Conservation (phyloP, 2,888 invertebrate species). For the Perdita meconis region DNA sequence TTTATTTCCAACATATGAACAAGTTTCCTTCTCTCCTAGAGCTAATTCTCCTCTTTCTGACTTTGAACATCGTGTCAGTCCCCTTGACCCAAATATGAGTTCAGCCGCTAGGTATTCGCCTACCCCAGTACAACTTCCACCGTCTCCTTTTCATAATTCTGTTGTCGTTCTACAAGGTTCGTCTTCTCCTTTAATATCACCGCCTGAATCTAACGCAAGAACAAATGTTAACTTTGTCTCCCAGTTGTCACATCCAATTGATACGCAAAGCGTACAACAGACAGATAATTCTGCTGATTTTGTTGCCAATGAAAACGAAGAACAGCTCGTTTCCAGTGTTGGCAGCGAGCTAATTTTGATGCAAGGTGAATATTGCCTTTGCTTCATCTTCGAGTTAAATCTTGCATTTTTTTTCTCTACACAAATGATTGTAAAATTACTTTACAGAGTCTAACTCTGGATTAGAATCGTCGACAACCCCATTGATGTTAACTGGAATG, state of each 20-base stretch:
- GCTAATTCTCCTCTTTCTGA: constrained; percentile 81
- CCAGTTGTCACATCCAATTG: constrained; percentile 72
- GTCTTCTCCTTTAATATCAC: constrained; percentile 80
- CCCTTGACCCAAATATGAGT: constrained; percentile 85
- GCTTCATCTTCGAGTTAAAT: not conserved
- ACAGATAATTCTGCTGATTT: constrained; percentile 77
- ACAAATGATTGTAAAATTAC: not conserved
- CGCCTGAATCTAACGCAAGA: constrained; percentile 73
- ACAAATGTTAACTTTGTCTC: constrained; percentile 77
- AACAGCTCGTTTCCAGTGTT: constrained; percentile 77
- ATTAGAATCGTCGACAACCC: constrained; percentile 77
- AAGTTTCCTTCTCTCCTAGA: constrained; percentile 80
- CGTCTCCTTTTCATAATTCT: constrained; percentile 81
- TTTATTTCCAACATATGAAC: constrained; percentile 81
- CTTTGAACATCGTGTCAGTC: constrained; percentile 82
- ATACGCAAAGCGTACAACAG: constrained; percentile 71
- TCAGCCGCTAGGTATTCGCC: constrained; percentile 88
- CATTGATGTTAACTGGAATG: constrained; percentile 80
- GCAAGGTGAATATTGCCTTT: constrained; percentile 74
- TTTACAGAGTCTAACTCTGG: constrained; percentile 77
- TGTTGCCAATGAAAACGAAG: constrained; percentile 76
- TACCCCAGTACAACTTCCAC: constrained; percentile 81
- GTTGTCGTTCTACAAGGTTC: constrained; percentile 81
- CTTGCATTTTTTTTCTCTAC: too few species aligned
- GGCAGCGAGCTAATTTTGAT: constrained; percentile 81